Base-by-base conservation (phyloP, 2,113 vertebrate genomes). In the Perca fluviatilis region DNA sequence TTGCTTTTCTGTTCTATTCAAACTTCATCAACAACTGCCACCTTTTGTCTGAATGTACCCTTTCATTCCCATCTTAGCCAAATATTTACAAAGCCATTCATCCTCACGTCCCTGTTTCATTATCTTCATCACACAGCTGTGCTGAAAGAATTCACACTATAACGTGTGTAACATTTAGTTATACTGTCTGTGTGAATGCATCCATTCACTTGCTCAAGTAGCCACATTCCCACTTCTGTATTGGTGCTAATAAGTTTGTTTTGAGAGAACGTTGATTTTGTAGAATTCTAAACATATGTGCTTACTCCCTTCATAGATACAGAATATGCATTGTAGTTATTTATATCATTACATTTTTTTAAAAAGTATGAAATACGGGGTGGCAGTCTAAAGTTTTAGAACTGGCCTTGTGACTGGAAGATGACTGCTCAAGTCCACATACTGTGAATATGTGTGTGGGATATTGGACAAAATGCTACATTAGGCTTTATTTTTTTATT, bases 1-100 rank as follows among this genome's bases (percentile, higher is more conserved):
- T 13, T 19, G 16, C 63, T 40, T 62, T 9, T 68, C 30, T n/a
- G 15, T 53, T 71, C 33, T 46, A 10, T 75, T 82, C 57, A 67
- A 27, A 43, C 46, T 21, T 46, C 47, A 53, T 49, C 25, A 25
- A 63, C 47, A 62, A 6, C 50, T 63, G 49, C 1, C 23, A 62
- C 75, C 47, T 75, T 71, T 72, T 47, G 36, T 72, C 53, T 46
- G 13, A 57, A 21, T 43, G 46, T 10, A 7, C 27, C 40, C 19
- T 71, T 40, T n/a, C 12, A 54, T 56, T 57, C 15, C 1, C 15
- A 19, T 64, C 74, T 21, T 18, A 33, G 6, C 12, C 25, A 63
- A 49, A 40, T 40, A 16, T 64, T 77, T 10, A 49, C 57, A 30
- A 58, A 80, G 68, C 15, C 50, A 30, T 63, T 71, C 23, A 11